These are phyloP conservation scores for Ormyrus nitidulus DNA, from an alignment of 2,888 invertebrate species.

Conservation along the genomic window DNA sequence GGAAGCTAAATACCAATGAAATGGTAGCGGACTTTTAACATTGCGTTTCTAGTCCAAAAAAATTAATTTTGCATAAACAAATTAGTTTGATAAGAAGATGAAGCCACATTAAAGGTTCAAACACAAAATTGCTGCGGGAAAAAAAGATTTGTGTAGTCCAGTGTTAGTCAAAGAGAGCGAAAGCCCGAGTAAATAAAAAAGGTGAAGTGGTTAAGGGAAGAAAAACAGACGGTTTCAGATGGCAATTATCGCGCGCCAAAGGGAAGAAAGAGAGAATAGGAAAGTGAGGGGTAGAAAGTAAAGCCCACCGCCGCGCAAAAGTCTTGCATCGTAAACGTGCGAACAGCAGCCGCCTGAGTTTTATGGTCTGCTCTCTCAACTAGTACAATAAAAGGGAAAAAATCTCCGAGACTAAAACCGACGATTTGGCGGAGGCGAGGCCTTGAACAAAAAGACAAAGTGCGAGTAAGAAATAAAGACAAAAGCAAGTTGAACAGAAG, in stretches of 20 bases:
- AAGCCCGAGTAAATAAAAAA: slow-evolving; percentile 22
- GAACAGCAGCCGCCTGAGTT: slow-evolving; percentile 12
- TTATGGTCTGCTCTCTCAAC: slow-evolving; percentile 7
- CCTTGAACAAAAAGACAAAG: background rate
- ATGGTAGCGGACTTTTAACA: no score
- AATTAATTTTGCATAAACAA: background rate
- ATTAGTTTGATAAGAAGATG: no score
- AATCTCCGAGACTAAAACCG: slow-evolving; percentile 2
- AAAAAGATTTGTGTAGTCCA: slow-evolving; percentile 12
- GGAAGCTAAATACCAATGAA: no score
- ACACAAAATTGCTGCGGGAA: background rate
- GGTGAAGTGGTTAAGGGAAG: background rate
- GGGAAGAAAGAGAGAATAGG: no score
- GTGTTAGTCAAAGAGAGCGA: background rate
- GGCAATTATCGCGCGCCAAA: slow-evolving; percentile 32
- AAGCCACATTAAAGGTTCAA: background rate
- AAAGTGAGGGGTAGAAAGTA: background rate
- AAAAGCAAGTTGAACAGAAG: background rate
- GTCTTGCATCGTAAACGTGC: slow-evolving; percentile 5
- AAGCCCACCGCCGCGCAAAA: background rate
- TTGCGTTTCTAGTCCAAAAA: background rate
- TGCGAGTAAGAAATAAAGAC: background rate
- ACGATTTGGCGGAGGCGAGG: slow-evolving; percentile 18
- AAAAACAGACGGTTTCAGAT: slow-evolving; percentile 29
- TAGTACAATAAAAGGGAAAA: slow-evolving; percentile 20